These are phyloP conservation scores for Papilio glaucus DNA, from an alignment of 1,140 invertebrate species.

Conservation along the genomic window DNA sequence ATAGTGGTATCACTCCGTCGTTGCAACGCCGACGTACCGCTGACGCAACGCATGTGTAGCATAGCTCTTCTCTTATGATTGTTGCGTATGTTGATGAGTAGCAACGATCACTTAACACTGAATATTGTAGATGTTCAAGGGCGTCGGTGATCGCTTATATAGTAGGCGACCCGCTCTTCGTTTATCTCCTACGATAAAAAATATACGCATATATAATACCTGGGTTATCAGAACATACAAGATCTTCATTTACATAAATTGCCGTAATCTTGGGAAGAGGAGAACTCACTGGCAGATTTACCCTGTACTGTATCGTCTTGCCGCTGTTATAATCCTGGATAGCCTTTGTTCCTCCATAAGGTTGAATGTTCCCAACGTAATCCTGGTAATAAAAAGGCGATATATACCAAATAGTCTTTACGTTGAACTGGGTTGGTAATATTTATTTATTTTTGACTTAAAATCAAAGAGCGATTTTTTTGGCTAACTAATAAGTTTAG, in stretches of 20 bases:
- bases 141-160: no score
- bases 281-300: constrained; percentile 27
- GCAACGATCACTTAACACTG: no score
- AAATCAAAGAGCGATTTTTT: no score
- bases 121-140: no score
- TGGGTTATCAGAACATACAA: constrained; percentile 22
- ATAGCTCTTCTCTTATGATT: no score
- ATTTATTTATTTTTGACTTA: no score
- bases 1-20: no score
- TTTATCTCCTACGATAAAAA: neutral
- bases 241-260: constrained; percentile 21
- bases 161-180: no score
- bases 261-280: constrained; percentile 31
- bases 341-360: constrained; percentile 13
- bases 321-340: constrained; percentile 24
- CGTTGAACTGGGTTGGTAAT: neutral
- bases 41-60: no score
- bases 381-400: constrained; percentile 4
- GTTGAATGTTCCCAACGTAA: constrained; percentile 24
- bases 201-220: neutral
- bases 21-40: no score
- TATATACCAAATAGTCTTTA: neutral
- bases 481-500: no score
- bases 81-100: no score
- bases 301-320: constrained; percentile 24